phyloP scores from a whole-genome alignment of 2,797 vertebrate species.

The Sebastolobus alascanus region DNA sequence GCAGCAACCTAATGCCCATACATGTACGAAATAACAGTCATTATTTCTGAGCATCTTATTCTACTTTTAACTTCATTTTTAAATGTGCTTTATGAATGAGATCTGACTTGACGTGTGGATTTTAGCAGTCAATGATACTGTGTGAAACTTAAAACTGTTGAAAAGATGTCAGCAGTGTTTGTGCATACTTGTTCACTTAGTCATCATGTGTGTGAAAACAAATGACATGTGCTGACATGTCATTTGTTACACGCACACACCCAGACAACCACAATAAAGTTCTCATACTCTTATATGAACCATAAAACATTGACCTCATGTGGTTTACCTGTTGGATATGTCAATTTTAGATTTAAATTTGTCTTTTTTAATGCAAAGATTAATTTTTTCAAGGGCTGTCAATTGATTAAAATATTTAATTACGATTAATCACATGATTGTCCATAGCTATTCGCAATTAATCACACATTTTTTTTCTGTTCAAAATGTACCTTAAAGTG shows the following conservation, averaged over 20 bases:
- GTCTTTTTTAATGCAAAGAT: background rate
- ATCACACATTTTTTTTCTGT: too few relatives aligned
- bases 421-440: accelerated
- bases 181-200: background rate
- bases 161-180: background rate
- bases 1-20: background rate
- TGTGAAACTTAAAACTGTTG: background rate
- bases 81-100: background rate
- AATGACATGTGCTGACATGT: slow-evolving; percentile 12
- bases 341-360: background rate
- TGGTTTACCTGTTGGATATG: background rate
- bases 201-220: background rate
- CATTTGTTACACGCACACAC: background rate
- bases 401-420: accelerated
- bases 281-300: background rate
- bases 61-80: background rate
- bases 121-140: background rate
- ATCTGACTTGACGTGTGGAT: background rate
- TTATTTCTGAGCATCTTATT: background rate
- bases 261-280: background rate
- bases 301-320: accelerated
- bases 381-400: too few relatives aligned
- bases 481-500: too few relatives aligned
- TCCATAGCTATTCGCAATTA: too few relatives aligned
- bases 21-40: background rate